Evolutionary conservation across 2,888 invertebrate species (phyloP), one percentile per base, ranked within the genome.

Genomic region (Chouioia cunea): DNA sequence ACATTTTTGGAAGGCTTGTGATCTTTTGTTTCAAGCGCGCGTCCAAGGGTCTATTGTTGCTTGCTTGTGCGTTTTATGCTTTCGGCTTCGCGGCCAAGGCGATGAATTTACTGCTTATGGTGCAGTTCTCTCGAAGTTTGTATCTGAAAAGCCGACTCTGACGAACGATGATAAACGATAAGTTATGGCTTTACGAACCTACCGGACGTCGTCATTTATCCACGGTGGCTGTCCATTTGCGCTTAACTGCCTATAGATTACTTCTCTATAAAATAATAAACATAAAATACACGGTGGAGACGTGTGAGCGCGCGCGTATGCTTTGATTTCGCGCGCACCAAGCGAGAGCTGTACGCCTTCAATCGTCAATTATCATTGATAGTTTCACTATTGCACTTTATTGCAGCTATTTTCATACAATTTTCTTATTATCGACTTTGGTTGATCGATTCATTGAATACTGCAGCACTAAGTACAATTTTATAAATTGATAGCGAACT

Each of bases 201-300:
- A 75, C 76, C 74, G 77, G 77, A 75, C 76, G 77, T 76, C 77
- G 76, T 79, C 78, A 79, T 79, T 81, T 78, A 79, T 81, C 77
- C 78, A 75, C 80, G 77, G 80, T 77, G 79, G 80, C 79, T 78
- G 78, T 81, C 78, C 80, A 79, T 79, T 82, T 81, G 77, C 78
- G 75, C 70, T 77, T 70, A 78, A 79, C 77, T 77, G 76, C 78
- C 76, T 76, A 75, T 78, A 80, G 79, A 82, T 81, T 83, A 81
- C 76, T 73, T 78, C 74, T 79, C 80, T 80, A 80, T 84, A 83
- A 84, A 84, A 81, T 81, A 82, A 83, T 84, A 82, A 84, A 82
- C 81, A 76, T 83, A 80, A 83, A 83, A 79, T 77, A 77, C 76
- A 76, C 74, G 74, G 76, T 75, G 76, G 75, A 57, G 50, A 58